Conservation (phyloP, 2,888 invertebrate species). For the Drosophila maculinotata region DNA sequence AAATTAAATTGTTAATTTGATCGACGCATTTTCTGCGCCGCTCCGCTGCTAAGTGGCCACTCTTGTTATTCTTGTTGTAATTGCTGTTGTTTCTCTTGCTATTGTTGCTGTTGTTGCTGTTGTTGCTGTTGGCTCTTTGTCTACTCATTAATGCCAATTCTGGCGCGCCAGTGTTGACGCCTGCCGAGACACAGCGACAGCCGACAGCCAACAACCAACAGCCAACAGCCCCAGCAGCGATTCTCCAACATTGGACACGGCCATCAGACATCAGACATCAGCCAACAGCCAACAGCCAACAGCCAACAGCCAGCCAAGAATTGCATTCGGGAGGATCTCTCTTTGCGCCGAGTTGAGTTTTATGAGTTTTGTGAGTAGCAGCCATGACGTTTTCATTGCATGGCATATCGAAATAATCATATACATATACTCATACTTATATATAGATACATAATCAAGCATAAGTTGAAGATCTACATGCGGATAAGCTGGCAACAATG, state of each 20-base stretch:
- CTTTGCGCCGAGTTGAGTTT: slow-evolving; percentile 30
- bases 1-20: slow-evolving; percentile 84
- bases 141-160: slow-evolving; percentile 82
- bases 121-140: slow-evolving; percentile 59
- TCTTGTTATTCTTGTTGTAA: slow-evolving; percentile 25
- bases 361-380: slow-evolving; percentile 44
- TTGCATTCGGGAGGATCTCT: slow-evolving; percentile 26
- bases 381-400: slow-evolving; percentile 36
- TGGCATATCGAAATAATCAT: slow-evolving; percentile 31
- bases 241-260: slow-evolving; percentile 41
- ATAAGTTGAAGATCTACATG: slow-evolving; percentile 3
- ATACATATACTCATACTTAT: slow-evolving; percentile 11
- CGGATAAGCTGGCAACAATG: slow-evolving; percentile 11
- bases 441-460: no score
- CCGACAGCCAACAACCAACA: no score
- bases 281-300: no score
- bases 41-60: slow-evolving; percentile 68
- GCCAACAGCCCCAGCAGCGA: no score
- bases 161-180: slow-evolving; percentile 79
- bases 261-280: slow-evolving; percentile 30
- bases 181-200: slow-evolving; percentile 52
- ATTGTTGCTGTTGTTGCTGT: slow-evolving; percentile 34
- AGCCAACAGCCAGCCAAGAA: no score
- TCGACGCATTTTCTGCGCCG: slow-evolving; percentile 76
- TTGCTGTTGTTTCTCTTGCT: slow-evolving; percentile 35